phyloP scores from a whole-genome alignment of 1,140 invertebrate species.

The Bilobella aurantiaca region DNA sequence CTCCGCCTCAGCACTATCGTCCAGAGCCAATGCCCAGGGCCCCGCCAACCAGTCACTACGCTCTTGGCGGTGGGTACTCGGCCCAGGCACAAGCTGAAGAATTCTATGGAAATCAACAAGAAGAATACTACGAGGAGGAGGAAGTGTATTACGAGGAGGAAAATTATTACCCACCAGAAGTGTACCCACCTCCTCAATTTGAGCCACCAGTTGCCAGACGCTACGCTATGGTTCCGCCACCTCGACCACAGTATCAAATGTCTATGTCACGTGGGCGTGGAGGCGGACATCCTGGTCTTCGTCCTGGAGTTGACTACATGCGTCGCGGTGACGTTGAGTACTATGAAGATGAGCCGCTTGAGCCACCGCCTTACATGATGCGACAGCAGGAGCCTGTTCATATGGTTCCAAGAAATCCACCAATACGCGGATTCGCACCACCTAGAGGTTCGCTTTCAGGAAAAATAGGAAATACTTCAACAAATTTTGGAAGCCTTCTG shows the following conservation, averaged over 20 bases:
- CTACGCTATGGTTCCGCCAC: neutral
- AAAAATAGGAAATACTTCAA: no score
- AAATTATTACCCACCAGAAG: neutral
- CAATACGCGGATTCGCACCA: neutral
- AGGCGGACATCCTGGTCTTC: no score
- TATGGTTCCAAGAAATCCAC: neutral
- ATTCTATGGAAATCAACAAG: neutral
- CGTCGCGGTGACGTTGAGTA: neutral
- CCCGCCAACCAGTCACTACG: neutral
- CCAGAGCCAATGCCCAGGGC: neutral
- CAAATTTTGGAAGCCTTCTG: no score
- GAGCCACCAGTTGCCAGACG: neutral
- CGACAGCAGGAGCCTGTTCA: neutral
- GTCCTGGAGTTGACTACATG: neutral
- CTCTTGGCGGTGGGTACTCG: neutral
- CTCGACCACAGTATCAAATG: neutral
- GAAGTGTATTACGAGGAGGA: constrained; percentile 1
- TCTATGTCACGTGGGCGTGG: no score
- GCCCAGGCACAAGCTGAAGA: neutral
- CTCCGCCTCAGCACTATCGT: neutral
- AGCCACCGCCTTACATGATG: neutral
- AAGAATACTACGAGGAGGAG: constrained; percentile 10
- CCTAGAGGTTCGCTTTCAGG: no score
- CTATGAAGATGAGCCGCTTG: neutral
- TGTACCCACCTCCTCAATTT: neutral